Conservation (phyloP, 2,797 vertebrate genomes). For the Calcarius lapponicus region DNA sequence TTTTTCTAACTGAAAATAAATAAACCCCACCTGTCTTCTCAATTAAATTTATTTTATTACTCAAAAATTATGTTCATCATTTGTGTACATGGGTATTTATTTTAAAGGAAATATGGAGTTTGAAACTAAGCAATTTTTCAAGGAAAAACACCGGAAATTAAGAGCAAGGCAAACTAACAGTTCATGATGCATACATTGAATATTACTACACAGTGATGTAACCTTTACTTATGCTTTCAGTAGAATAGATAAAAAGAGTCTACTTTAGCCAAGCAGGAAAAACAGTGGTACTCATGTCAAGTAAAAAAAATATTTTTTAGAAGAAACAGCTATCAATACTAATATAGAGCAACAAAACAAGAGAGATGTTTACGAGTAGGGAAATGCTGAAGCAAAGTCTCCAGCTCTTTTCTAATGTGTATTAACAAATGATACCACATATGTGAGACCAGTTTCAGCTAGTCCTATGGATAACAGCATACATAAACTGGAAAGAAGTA, state of each 20-base stretch:
- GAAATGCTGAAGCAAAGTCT: neutral
- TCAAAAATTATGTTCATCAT: neutral
- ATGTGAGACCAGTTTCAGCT: neutral
- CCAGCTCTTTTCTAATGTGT: neutral
- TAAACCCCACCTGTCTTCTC: rapidly evolving
- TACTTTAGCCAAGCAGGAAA: neutral
- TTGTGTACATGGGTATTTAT: neutral
- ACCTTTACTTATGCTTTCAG: neutral
- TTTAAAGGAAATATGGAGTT: neutral
- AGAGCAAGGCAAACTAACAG: neutral
- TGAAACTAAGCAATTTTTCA: neutral
- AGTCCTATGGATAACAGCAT: neutral
- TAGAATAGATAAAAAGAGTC: neutral
- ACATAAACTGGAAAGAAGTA: neutral
- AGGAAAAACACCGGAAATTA: neutral
- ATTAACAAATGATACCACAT: neutral
- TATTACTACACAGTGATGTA: neutral
- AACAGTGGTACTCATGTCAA: neutral
- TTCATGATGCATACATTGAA: neutral
- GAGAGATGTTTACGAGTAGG: neutral
- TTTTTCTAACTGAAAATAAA: neutral
- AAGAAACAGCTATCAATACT: neutral
- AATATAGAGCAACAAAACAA: neutral
- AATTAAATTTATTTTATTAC: neutral
- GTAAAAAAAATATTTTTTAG: neutral